Evolutionary conservation across 2,888 invertebrate genomes (phyloP).

Genomic region (Drosophila buzzatii): DNA sequence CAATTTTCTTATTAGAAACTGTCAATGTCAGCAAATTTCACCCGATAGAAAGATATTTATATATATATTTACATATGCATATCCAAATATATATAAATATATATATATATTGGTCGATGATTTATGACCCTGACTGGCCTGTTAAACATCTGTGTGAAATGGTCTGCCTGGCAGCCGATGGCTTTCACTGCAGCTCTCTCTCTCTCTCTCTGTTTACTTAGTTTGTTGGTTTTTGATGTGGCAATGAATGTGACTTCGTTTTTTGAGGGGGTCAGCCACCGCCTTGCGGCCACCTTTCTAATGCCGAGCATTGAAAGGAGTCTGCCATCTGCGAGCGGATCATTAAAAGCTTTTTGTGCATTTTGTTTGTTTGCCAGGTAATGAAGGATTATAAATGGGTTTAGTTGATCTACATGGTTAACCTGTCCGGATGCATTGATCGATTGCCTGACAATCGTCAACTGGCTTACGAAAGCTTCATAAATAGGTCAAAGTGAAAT

Average conservation of each 20-base stretch:
- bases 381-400: conserved; percentile 77
- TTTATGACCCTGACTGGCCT: conserved; percentile 71
- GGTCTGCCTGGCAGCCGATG: conserved; percentile 55
- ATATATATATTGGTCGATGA: conserved; percentile 59
- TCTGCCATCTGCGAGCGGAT: conserved; percentile 54
- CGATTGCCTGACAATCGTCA: conserved; percentile 49
- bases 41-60: conserved; percentile 36
- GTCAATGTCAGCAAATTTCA: conserved; percentile 69
- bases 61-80: conserved; percentile 27
- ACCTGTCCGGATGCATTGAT: conserved; percentile 63
- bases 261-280: conserved; percentile 73
- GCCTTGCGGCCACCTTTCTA: conserved; percentile 77
- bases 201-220: neutral
- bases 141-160: conserved; percentile 79
- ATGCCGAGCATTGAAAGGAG: conserved; percentile 66
- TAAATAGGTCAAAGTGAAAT: conserved; percentile 28
- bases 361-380: conserved; percentile 43
- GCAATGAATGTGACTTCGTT: conserved; percentile 48
- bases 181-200: conserved; percentile 64
- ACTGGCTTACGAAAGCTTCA: conserved; percentile 22
- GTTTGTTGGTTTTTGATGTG: conserved; percentile 16
- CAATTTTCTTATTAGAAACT: conserved; percentile 76
- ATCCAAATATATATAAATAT: conserved; percentile 6
- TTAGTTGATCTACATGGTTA: conserved; percentile 19
- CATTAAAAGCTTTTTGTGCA: conserved; percentile 63